Evolutionary conservation across 2,797 vertebrate genomes (phyloP), one percentile per base, ranked within the genome.

Genomic region (Nannoperca australis): DNA sequence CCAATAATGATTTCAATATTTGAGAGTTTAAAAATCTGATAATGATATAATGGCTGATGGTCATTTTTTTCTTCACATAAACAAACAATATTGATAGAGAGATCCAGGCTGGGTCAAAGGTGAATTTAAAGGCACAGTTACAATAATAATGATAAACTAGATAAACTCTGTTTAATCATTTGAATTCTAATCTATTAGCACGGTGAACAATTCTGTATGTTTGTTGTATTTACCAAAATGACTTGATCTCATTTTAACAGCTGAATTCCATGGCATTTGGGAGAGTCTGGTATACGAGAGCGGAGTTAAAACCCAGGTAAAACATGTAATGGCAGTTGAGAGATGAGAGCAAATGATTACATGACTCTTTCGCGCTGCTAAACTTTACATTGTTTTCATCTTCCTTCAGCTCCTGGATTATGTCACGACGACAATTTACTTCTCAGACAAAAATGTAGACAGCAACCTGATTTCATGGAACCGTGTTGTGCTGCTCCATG

Each of bases 381-480:
- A n/a, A 73, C 5, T n/a, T 69, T 11, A 27, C 14, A 12, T 67
- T 64, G 5, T 82, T 45, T 61, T 11, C 11, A 24, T 64, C 71
- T 68, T 78, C 86, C 50, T 76, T 58, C 88, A 99, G 98, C 96
- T 99, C 76, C 95, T 99, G 49, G 96, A 99, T 93, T 99, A 99
- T 0, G 96, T 99, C 89, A 96, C 93, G 2, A 99, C 98, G n/a
- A 95, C 97, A 0, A 94, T 99, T 73, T 95, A 97, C 65, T 99
- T 99, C 93, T 98, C 98, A 0, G 98, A 99, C 92, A 98, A 91
- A 95, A 98, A 97, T 0, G 98, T 99, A 4, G 91, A 99, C 93
- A 97, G 96, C 93, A 99, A 97, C 88, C 88, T 99, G 78, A 95
- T 99, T 85, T 92, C 97, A 0, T 99, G 98, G 98, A 99, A 99